Evolutionary conservation across 2,888 invertebrate species (phyloP), one percentile per base, ranked within the genome.

Genomic region (Holacanthella duospinosa): DNA sequence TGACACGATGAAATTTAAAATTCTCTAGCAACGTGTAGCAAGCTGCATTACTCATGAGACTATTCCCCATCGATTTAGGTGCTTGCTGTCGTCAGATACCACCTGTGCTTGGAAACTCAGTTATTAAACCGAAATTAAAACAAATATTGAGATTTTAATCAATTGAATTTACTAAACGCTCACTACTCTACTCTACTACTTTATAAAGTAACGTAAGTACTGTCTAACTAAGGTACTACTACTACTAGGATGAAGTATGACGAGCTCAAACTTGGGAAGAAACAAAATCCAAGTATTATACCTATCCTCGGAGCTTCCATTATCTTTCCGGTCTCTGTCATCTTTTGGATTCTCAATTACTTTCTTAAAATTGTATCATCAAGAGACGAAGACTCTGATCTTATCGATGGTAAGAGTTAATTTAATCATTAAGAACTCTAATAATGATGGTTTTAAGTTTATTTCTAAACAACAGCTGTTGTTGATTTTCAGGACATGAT

Each of bases 281-380:
- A 69, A 55, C 58, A 61, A 3, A 55, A 60, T 6, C 71, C 70
- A 2, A 70, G 67, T 62, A 60, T 72, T 64, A 56, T 74, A 58
- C 84, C 85, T 63, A 80, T 87, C 48, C 74, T 87, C 1, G 76
- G 86, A 36, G 84, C 84, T 74, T 83, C 85, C 2, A 77, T 87
- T 65, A 82, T 87, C 1, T 84, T 88, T 74, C 88, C 88, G 6
- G 73, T 87, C n/a, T 87, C 88, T 0, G 83, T 88, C 80, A 81
- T 86, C 27, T 82, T 88, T 79, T 88, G 88, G 88, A 81, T 84
- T 68, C 81, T 84, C 26, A 87, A 87, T 77, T 78, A 87, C 69
- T 79, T 85, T n/a, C 84, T 86, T 75, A 82, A 84, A 0, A 82
- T 82, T 73, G 65, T 68, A n/a, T 62, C 61, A 55, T 64, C 60